Conservation (phyloP, 2,113 vertebrate genomes). For the Nycticorax nycticorax region DNA sequence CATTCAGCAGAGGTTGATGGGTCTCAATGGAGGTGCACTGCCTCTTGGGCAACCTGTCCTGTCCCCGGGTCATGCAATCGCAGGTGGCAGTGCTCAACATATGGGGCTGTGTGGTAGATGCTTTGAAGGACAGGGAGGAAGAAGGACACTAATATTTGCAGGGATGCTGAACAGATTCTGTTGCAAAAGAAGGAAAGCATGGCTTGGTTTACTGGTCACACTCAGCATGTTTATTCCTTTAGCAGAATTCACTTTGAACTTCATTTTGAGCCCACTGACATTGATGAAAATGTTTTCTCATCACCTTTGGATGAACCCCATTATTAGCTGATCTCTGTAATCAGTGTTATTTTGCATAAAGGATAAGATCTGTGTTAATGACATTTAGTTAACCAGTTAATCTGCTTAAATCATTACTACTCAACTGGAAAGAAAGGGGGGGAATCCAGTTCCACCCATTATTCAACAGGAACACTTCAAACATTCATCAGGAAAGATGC, state of each 20-base stretch:
- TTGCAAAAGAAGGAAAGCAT: neutral
- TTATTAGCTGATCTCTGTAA: neutral
- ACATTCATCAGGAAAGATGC: neutral
- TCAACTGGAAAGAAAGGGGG: neutral
- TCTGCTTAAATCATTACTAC: constrained; percentile 2
- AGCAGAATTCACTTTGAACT: neutral
- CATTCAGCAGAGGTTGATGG: neutral
- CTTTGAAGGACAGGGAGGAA: neutral
- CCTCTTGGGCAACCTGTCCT: neutral
- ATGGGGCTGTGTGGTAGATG: neutral
- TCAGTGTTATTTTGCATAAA: neutral
- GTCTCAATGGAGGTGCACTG: neutral
- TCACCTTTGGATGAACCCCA: neutral
- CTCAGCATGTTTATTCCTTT: neutral
- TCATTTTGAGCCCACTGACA: neutral
- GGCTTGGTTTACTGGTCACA: neutral
- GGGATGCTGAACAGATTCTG: neutral
- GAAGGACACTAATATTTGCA: neutral
- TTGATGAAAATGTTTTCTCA: neutral
- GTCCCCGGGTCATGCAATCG: no score
- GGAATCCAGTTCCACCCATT: neutral
- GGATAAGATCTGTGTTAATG: neutral
- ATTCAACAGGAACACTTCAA: neutral
- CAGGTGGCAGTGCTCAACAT: neutral
- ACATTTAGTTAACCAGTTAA: neutral